These are phyloP conservation scores for Chloroceryle inda DNA, from an alignment of 2,797 vertebrate species.

Conservation along the genomic window DNA sequence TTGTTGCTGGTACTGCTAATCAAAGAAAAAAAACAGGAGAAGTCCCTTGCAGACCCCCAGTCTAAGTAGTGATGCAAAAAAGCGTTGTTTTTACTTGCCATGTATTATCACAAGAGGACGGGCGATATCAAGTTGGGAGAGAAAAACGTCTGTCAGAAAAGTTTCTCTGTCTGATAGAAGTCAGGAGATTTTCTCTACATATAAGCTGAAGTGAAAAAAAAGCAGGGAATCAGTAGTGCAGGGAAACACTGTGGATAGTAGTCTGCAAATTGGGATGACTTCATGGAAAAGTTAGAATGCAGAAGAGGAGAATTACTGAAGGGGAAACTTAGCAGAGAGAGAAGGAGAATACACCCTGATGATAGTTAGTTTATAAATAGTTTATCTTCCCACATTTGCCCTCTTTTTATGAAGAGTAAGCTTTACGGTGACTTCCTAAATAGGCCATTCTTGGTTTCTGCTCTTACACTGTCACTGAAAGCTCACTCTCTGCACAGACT, in stretches of 20 bases:
- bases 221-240: accelerated
- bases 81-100: neutral
- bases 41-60: neutral
- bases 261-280: neutral
- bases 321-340: neutral
- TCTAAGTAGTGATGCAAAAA: neutral
- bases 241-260: neutral
- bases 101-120: too few species aligned
- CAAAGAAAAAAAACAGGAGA: neutral
- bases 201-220: neutral
- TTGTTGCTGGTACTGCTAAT: neutral
- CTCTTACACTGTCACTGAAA: neutral
- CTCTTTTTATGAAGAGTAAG: neutral
- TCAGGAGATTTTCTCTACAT: neutral
- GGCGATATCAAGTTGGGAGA: accelerated
- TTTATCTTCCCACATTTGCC: neutral
- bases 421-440: neutral
- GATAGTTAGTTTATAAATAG: neutral
- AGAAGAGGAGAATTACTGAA: neutral
- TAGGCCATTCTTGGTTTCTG: neutral
- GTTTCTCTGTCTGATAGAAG: neutral
- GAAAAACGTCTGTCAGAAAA: neutral
- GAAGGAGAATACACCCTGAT: neutral
- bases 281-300: neutral
- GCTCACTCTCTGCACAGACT: neutral